Base-by-base conservation (phyloP, 2,113 vertebrate species). In the Pedetes capensis region DNA sequence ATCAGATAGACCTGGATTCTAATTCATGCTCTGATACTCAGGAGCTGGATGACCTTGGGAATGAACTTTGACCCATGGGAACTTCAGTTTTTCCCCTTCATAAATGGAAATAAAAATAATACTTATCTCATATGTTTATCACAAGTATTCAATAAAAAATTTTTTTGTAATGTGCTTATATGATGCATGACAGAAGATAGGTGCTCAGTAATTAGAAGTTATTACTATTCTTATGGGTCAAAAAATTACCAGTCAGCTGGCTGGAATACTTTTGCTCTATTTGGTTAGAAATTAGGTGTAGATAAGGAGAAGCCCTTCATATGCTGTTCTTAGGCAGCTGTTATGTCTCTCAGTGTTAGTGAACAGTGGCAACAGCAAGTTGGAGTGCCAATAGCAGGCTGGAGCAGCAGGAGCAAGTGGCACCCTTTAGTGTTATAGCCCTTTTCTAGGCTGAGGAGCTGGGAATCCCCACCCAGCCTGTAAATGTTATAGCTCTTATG, bases 81-180 rank as follows among this genome's bases (percentile, higher is more conserved):
- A 83, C 57, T 59, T 85, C 63, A 55, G 32, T 75, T 91, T 94
- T 91, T n/a, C 32, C 89, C n/a, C 8, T 72, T 42, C 81, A 29
- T 75, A 92, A 61, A 72, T 87, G 29, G 71, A 92, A 96, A 75
- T 82, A 87, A 91, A 83, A 83, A 59, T 55, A 47, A 27, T 82
- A 79, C 32, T 74, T 87, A 91, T 61, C 9, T 80, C n/a, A 49
- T 85, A 44, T 59, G 29, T 10, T 63, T 95, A 83, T 47, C 44
- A 74, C 59, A 25, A 94, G 44, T 64, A 93, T 79, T 93, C 42
- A 82, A 20, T 89, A 39, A 79, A 74, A 87, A 79, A 83, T 91
- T 91, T 68, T n/a, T 63, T 94, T 83, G 2, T 63, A 39, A 93
- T 57, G 4, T 72, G 34, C 12, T 89, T 93, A 57, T 69, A 66